Evolutionary conservation across 2,113 vertebrate species (phyloP), one percentile per base, ranked within the genome.

Genomic region (Thermophis baileyi): DNA sequence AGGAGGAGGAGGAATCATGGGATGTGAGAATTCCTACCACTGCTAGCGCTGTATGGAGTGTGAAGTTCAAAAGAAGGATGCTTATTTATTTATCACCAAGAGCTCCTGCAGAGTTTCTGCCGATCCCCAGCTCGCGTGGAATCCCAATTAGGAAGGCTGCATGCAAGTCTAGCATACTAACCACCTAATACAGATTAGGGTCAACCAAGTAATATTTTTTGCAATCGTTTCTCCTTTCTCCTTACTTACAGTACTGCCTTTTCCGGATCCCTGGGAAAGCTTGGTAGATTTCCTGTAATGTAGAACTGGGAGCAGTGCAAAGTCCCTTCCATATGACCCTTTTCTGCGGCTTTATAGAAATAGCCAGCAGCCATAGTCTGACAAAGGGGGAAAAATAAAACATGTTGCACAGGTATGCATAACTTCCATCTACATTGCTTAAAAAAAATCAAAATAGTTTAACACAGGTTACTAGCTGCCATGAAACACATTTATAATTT

Each of bases 241-340:
- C n/a, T 60, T 95, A 94, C 98, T 98, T 98, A 99, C 99, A 98
- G 97, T 88, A 99, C 98, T 24, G 98, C 99, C 93, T 97, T 98
- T 96, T 98, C 96, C 0, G 97, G 98, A 93, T 99, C 98, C 94
- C 97, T 97, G 18, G 97, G 96, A 94, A 99, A 98, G 2, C 97
- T 98, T 91, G 96, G 94, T 96, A 99, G 97, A 94, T 97, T 97
- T 96, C 99, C 99, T 30, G 98, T 98, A 6, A 98, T 98, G 51
- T 99, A 98, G 96, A 98, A 98, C 74, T 97, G 96, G 2, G 98
- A 99, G 0, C 98, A 98, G 91, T 98, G 96, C 93, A 99, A 93
- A 0, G 98, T 98, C 0, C 98, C 98, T 49, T 98, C 98, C 11
- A 97, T 94, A 16, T 99, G 99, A n/a, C 99, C 99, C 0, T 96